Evolutionary conservation across 2,113 vertebrate genomes (phyloP).

Genomic region (Phyllostomus hastatus): DNA sequence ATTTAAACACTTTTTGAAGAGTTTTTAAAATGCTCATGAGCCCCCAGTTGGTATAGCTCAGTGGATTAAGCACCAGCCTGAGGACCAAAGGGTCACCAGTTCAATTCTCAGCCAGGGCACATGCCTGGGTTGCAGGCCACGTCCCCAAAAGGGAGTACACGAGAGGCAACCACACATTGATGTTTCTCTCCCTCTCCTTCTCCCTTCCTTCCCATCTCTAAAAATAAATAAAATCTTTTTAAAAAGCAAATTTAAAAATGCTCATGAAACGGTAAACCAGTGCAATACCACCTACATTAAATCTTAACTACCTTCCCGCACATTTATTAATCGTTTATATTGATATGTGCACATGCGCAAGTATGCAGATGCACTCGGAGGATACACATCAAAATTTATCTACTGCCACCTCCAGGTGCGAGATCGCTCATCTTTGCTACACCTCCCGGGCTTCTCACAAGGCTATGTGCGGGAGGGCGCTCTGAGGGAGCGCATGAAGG

Average conservation of each 20-base stretch:
- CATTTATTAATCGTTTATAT: accelerated
- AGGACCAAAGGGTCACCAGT: too few relatives aligned
- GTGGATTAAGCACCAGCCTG: too few relatives aligned
- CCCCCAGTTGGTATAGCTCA: too few relatives aligned
- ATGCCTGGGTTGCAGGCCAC: too few relatives aligned
- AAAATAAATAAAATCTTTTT: too few relatives aligned
- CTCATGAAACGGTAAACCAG: neutral
- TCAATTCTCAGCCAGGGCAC: too few relatives aligned
- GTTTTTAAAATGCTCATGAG: neutral
- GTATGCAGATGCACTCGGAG: accelerated
- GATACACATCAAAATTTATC: accelerated
- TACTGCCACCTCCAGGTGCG: accelerated
- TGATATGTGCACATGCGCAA: too few relatives aligned
- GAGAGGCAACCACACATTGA: too few relatives aligned
- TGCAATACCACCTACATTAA: accelerated
- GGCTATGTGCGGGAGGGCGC: accelerated
- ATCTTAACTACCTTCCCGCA: accelerated
- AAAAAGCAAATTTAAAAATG: too few relatives aligned
- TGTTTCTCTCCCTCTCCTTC: too few relatives aligned
- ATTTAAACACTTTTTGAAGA: neutral
- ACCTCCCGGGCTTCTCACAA: neutral
- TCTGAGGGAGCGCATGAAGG: accelerated
- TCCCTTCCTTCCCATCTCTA: too few relatives aligned
- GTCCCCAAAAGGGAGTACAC: too few relatives aligned
- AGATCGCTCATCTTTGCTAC: accelerated